Evolutionary conservation across 2,888 invertebrate species (phyloP).

Genomic region (Prosopocoilus inquinatus): DNA sequence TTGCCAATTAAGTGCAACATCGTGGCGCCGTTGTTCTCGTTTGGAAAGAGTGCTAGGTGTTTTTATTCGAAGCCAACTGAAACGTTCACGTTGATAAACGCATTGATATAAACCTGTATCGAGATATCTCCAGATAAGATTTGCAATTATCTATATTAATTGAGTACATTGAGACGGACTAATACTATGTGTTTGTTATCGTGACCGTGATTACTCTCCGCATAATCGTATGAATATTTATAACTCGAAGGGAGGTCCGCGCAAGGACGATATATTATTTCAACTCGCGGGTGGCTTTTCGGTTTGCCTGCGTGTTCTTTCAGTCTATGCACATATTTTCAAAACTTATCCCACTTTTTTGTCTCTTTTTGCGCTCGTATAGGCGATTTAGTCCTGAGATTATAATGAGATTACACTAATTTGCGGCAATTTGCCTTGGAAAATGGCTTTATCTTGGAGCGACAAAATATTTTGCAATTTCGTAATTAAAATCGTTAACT

Average conservation of each 20-base stretch:
- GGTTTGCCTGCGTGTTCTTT: no score
- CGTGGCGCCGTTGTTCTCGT: slow-evolving; percentile 20
- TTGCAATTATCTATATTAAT: not conserved
- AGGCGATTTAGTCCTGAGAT: no score
- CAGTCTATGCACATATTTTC: no score
- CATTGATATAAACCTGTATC: no score
- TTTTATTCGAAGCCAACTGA: not conserved
- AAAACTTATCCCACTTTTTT: no score
- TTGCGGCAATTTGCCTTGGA: no score
- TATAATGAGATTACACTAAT: no score
- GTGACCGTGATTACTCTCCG: not conserved
- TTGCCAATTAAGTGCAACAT: slow-evolving; percentile 22
- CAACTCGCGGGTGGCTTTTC: slow-evolving; percentile 15
- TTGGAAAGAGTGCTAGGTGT: slow-evolving; percentile 9
- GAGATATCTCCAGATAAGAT: no score
- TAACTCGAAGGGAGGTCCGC: slow-evolving; percentile 26
- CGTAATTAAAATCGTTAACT: no score
- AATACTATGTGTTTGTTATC: not conserved
- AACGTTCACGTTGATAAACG: not conserved
- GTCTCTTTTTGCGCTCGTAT: no score
- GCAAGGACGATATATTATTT: slow-evolving; percentile 11
- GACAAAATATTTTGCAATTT: no score
- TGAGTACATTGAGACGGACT: not conserved
- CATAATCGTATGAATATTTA: slow-evolving; percentile 28
- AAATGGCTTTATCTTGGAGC: no score